phyloP scores from a whole-genome alignment of 2,888 invertebrate species.

The Phyllotreta striolata region DNA sequence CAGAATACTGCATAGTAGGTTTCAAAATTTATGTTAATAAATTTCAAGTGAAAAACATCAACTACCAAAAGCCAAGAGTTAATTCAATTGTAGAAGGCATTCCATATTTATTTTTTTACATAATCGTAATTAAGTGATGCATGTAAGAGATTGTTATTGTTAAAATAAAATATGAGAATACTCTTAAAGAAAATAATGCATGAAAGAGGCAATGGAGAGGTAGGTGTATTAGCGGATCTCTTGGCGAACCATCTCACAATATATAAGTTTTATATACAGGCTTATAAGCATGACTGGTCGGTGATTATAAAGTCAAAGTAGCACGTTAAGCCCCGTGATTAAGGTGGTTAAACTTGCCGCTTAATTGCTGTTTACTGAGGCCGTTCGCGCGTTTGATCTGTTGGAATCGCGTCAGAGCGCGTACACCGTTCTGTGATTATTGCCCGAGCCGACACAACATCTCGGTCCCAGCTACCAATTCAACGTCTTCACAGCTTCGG shows the following conservation, averaged over 20 bases:
- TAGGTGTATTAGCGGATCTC: constrained; percentile 22
- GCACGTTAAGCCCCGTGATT: constrained; percentile 61
- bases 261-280: constrained; percentile 45
- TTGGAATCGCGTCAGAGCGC: constrained; percentile 57
- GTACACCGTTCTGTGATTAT: constrained; percentile 60
- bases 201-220: constrained; percentile 16
- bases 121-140: too few relatives aligned
- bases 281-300: constrained; percentile 57
- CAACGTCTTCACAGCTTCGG: constrained; percentile 54
- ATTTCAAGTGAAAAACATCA: too few relatives aligned
- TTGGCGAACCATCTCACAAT: constrained; percentile 32
- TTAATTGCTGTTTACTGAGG: constrained; percentile 62
- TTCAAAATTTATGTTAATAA: too few relatives aligned
- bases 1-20: too few relatives aligned
- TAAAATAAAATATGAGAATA: not conserved
- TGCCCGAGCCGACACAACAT: constrained; percentile 58
- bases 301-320: constrained; percentile 62
- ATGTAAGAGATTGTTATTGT: too few relatives aligned
- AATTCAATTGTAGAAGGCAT: too few relatives aligned
- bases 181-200: constrained; percentile 11
- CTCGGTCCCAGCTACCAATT: constrained; percentile 59
- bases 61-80: too few relatives aligned
- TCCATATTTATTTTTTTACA: too few relatives aligned
- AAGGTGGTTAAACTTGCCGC: constrained; percentile 61
- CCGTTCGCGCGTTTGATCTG: constrained; percentile 62